phyloP scores from a whole-genome alignment of 2,888 invertebrate species.

The Parnassius apollo region DNA sequence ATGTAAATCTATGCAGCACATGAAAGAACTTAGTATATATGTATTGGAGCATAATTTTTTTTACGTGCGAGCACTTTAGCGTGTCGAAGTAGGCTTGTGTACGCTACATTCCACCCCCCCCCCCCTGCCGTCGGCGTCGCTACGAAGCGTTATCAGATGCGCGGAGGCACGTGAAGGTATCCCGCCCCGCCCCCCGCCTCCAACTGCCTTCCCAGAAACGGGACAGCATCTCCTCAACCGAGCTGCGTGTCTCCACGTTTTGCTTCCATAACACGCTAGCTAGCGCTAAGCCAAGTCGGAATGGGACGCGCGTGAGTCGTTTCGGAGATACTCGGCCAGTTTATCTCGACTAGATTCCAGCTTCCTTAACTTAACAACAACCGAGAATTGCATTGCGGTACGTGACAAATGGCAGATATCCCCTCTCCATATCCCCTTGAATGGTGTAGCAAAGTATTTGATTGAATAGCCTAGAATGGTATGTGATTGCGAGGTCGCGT shows the following conservation, averaged over 20 bases:
- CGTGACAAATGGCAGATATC: constrained; percentile 24
- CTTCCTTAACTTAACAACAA: constrained; percentile 19
- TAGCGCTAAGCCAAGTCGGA: constrained; percentile 17
- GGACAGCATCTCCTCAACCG: constrained; percentile 32
- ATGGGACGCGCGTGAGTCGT: constrained; percentile 51
- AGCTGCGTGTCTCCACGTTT: constrained; percentile 31
- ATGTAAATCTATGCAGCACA: constrained; percentile 7
- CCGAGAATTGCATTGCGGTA: constrained; percentile 17
- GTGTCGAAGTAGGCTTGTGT: constrained; percentile 34
- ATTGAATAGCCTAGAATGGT: constrained; percentile 34
- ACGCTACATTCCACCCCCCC: constrained; percentile 48
- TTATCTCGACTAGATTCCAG: constrained; percentile 25
- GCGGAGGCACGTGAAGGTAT: constrained; percentile 69
- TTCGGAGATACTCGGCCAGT: constrained; percentile 33
- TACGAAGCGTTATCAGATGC: constrained; percentile 55
- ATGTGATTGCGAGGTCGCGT: constrained; percentile 41
- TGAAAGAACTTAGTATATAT: constrained; percentile 5
- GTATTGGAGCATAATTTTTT: constrained; percentile 11
- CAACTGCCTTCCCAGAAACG: constrained; percentile 38
- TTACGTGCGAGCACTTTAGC: constrained; percentile 32
- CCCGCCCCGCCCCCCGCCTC: constrained; percentile 35
- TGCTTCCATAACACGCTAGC: constrained; percentile 17
- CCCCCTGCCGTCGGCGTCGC: constrained; percentile 36
- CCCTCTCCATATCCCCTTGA: neutral
- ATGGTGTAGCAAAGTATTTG: neutral